Conservation (phyloP, 2,888 invertebrate genomes). For the Globia sparganii region DNA sequence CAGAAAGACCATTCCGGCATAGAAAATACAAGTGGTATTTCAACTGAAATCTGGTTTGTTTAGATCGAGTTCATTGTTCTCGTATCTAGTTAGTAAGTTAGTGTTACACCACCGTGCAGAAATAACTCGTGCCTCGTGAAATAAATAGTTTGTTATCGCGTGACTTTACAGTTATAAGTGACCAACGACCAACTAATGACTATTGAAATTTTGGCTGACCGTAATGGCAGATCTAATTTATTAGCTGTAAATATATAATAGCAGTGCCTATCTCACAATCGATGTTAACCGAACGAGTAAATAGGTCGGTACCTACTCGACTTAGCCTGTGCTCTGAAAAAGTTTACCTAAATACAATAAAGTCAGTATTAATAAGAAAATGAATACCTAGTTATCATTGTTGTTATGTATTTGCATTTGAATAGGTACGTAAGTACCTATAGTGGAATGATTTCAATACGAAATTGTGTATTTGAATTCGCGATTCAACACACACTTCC, state of each 20-base stretch:
- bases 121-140: background rate
- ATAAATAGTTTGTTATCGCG: too few relatives aligned
- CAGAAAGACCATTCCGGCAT: background rate
- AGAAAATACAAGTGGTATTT: constrained; percentile 2
- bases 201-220: background rate
- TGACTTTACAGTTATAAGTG: constrained; percentile 2
- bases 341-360: background rate
- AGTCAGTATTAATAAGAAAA: background rate
- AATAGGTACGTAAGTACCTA: background rate
- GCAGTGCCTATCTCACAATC: constrained; percentile 1
- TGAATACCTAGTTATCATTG: background rate
- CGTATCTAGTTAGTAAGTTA: background rate
- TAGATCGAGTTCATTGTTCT: constrained; percentile 12
- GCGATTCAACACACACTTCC: background rate
- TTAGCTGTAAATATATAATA: background rate
- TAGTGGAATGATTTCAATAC: background rate
- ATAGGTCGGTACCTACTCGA: background rate
- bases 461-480: background rate
- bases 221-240: background rate
- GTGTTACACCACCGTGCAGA: background rate
- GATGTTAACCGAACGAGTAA: background rate
- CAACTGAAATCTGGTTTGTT: background rate
- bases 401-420: background rate
- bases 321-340: background rate
- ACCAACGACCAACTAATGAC: background rate